phyloP scores from a whole-genome alignment of 2,797 vertebrate genomes.

The Lithobates pipiens region DNA sequence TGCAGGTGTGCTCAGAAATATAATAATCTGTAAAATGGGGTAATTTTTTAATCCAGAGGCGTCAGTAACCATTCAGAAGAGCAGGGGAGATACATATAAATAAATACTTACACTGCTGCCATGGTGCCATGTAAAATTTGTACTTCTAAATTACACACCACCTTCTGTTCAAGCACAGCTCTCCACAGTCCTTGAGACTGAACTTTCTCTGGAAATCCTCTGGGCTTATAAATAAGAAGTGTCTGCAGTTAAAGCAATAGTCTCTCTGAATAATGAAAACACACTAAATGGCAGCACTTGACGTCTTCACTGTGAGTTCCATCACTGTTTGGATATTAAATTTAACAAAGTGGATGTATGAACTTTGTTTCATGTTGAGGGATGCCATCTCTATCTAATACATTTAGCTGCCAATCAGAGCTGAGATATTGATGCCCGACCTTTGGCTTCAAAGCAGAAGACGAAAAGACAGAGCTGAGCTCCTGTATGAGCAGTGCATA shows the following conservation, averaged over 20 bases:
- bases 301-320: constrained; percentile 23
- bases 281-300: constrained; percentile 38
- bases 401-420: background rate
- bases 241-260: constrained; percentile 49
- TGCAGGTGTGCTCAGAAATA: background rate
- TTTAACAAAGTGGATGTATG: constrained; percentile 7
- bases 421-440: background rate
- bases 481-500: too few relatives aligned
- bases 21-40: background rate
- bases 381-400: background rate
- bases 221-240: constrained; percentile 60
- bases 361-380: background rate
- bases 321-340: constrained; percentile 19
- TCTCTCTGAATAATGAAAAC: constrained; percentile 52
- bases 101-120: constrained; percentile 51
- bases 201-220: constrained; percentile 61
- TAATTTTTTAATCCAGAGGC: background rate
- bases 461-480: background rate
- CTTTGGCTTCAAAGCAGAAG: background rate
- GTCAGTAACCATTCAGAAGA: background rate
- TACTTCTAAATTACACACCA: constrained; percentile 58
- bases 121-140: constrained; percentile 51
- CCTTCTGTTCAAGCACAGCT: constrained; percentile 57
- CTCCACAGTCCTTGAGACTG: constrained; percentile 61
- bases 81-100: constrained; percentile 33